phyloP scores from a whole-genome alignment of 2,797 vertebrate species.

The Sphenopsis melanotis region DNA sequence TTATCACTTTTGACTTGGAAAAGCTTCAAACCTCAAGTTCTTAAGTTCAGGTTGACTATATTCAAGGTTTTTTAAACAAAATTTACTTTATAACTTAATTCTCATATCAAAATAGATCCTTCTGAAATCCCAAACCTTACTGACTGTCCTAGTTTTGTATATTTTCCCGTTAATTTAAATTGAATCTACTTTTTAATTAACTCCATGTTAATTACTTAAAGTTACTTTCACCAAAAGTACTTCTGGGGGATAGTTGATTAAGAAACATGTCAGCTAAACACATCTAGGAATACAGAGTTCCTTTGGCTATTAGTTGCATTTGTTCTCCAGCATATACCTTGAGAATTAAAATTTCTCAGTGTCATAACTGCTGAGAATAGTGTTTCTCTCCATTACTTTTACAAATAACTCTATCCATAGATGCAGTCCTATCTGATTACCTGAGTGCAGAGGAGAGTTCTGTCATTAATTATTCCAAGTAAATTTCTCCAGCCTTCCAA shows the following conservation, averaged over 20 bases:
- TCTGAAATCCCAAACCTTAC: not conserved
- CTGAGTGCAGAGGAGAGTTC: not conserved
- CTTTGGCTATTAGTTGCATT: not conserved
- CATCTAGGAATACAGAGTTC: slow-evolving; percentile 21
- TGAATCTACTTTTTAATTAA: slow-evolving; percentile 38
- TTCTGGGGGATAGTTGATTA: slow-evolving; percentile 27
- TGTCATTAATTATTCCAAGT: not conserved
- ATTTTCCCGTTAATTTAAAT: slow-evolving; percentile 20
- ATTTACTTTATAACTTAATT: not conserved
- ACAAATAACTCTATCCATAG: not conserved
- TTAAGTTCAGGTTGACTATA: not conserved
- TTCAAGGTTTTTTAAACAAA: not conserved
- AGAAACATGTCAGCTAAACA: not conserved
- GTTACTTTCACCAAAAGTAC: not conserved
- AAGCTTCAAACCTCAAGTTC: not conserved
- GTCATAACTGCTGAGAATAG: not conserved
- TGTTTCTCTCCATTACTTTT: not conserved
- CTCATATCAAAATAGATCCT: not conserved
- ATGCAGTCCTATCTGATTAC: not conserved
- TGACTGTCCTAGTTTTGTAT: not conserved
- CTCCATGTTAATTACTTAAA: not conserved
- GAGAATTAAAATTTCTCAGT: slow-evolving; percentile 22
- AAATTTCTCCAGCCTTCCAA: not conserved
- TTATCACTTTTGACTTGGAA: not conserved
- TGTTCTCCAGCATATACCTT: not conserved